A percentile compares a stretch with the other conserved stretches of the same genome.
These are phyloP conservation scores for Hydrozoanthus tunicans DNA, from an alignment of 64 coral and sea anemone species.

Conservation along the genomic window DNA sequence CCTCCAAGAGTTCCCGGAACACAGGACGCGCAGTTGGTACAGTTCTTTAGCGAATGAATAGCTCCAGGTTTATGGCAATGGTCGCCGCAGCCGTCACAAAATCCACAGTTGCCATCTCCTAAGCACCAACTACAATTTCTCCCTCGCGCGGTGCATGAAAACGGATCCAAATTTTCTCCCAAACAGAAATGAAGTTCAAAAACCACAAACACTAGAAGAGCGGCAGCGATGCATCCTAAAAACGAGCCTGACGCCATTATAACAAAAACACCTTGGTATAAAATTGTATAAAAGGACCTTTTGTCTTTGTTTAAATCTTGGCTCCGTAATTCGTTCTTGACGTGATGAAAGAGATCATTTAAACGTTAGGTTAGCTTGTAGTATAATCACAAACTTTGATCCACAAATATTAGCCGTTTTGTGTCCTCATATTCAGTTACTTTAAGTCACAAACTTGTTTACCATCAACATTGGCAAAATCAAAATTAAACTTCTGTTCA, in stretches of 20 bases:
- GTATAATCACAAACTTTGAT: background rate
- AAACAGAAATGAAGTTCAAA: constrained; percentile 39
- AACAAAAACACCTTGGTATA: constrained; percentile 5
- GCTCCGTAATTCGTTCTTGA: constrained; percentile 26
- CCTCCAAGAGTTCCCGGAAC: constrained; percentile 92
- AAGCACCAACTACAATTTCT: constrained; percentile 94
- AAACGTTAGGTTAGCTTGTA: background rate
- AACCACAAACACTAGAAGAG: background rate
- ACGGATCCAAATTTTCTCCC: constrained; percentile 50
- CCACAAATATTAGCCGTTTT: background rate
- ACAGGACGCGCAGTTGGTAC: constrained; percentile 93
- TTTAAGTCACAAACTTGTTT: background rate
- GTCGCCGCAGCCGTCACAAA: constrained; percentile 95
- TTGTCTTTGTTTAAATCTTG: constrained; percentile 29
- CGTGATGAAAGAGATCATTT: constrained; percentile 14
- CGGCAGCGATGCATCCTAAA: background rate
- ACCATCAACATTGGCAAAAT: background rate
- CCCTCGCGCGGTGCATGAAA: constrained; percentile 70
- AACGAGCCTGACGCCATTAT: constrained; percentile 38
- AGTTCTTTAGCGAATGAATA: constrained; percentile 89
- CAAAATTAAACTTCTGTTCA: background rate
- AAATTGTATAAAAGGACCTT: background rate
- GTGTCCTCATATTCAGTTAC: background rate
- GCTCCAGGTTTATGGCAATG: constrained; percentile 92
- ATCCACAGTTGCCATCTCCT: constrained; percentile 97